A percentile compares a stretch with the other conserved stretches of the same genome.
phyloP scores from a whole-genome alignment of 2,797 vertebrate species.

The Kryptolebias ocellatus region DNA sequence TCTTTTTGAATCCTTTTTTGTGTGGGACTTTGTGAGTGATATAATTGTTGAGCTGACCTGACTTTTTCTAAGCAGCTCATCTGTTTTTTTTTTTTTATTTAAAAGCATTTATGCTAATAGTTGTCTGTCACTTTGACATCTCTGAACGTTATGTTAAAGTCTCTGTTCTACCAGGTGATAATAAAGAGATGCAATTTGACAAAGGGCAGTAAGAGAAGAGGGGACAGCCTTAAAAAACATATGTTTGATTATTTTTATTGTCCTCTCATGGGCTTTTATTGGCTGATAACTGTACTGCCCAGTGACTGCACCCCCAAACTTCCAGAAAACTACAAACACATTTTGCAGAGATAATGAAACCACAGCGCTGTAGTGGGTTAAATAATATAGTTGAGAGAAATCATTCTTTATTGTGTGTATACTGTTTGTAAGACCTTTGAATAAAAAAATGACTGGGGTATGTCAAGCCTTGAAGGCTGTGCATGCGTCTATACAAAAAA shows the following conservation, averaged over 20 bases:
- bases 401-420: no score
- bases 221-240: no score
- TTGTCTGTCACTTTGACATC: neutral
- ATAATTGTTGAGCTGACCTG: neutral
- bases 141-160: no score
- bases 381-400: no score
- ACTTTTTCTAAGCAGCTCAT: neutral
- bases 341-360: neutral
- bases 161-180: no score
- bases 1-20: no score
- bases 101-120: neutral
- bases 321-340: neutral
- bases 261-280: neutral
- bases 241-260: neutral
- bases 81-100: neutral
- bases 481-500: conserved; percentile 44
- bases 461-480: conserved; percentile 20
- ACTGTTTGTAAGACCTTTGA: no score
- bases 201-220: no score
- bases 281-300: neutral
- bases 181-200: no score
- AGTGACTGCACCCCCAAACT: neutral
- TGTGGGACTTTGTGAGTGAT: no score
- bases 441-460: neutral
- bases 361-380: no score